Conservation (phyloP, 1,140 invertebrate genomes). For the Venustaconcha ellipsiformis region DNA sequence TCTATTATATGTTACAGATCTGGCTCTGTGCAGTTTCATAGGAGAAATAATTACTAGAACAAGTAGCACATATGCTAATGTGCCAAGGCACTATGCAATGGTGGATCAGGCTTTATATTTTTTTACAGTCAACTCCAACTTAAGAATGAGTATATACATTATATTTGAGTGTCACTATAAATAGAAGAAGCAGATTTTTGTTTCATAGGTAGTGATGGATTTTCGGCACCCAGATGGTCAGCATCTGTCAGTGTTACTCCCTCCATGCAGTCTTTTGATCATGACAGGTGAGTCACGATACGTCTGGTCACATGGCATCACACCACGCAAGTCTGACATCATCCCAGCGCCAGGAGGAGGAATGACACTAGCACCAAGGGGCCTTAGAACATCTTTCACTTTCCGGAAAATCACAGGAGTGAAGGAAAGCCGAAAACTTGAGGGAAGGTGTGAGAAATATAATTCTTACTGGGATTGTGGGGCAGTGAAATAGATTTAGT, state of each 20-base stretch:
- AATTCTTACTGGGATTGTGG: no score
- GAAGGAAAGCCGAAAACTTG: constrained; percentile 67
- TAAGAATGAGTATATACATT: no score
- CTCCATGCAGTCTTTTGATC: constrained; percentile 83
- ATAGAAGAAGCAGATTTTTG: constrained; percentile 5
- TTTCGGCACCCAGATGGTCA: constrained; percentile 78
- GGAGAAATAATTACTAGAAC: no score
- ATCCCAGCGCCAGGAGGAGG: constrained; percentile 69
- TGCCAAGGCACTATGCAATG: no score
- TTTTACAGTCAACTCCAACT: no score
- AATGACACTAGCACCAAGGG: constrained; percentile 74
- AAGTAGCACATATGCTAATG: no score
- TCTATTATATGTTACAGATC: no score
- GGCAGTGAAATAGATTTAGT: no score
- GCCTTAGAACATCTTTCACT: constrained; percentile 85
- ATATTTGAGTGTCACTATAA: no score
- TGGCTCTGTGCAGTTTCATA: no score
- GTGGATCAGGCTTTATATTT: no score
- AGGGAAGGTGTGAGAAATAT: no score
- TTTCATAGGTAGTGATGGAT: constrained; percentile 82
- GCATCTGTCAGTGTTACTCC: constrained; percentile 77
- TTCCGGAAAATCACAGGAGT: constrained; percentile 81
- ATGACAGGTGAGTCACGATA: constrained; percentile 86
- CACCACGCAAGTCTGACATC: constrained; percentile 86
- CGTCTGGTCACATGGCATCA: constrained; percentile 76